Percentiles rank a stretch among this genome's conserved stretches.
Evolutionary conservation across 2,888 invertebrate species (phyloP).

Genomic region (Aphidoletes aphidimyza): DNA sequence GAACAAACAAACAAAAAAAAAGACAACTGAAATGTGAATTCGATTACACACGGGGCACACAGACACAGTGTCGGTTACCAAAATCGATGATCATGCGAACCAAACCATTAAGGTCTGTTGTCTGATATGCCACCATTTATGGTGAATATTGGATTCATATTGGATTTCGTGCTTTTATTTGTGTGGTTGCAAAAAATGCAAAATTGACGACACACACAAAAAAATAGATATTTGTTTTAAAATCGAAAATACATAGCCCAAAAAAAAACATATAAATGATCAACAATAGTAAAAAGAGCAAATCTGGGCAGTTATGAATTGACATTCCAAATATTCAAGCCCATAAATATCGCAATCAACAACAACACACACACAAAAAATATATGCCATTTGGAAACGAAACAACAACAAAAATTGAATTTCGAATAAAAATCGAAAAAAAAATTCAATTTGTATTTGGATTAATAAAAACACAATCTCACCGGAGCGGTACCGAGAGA

Average conservation of each 20-base stretch:
- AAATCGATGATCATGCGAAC: neutral
- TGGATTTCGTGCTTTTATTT: neutral
- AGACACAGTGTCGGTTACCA: too few species aligned
- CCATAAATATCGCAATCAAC: too few species aligned
- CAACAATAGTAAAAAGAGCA: slow-evolving; percentile 4
- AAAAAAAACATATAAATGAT: neutral
- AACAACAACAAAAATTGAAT: too few species aligned
- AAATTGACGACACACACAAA: neutral
- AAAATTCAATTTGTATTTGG: slow-evolving; percentile 34
- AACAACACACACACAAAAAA: too few species aligned
- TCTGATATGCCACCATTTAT: neutral
- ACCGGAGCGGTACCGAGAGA: too few species aligned
- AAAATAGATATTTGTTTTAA: neutral
- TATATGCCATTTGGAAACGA: too few species aligned
- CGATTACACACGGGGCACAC: too few species aligned
- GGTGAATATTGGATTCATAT: slow-evolving; percentile 28
- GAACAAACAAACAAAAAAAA: too few species aligned
- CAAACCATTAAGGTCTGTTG: slow-evolving; percentile 19
- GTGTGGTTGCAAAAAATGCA: slow-evolving; percentile 48
- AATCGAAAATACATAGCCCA: neutral
- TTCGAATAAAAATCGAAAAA: neutral
- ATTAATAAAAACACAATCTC: neutral
- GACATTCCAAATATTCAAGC: too few species aligned
- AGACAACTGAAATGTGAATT: too few species aligned
- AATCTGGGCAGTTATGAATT: too few species aligned